Evolutionary conservation across 2,888 invertebrate genomes (phyloP).

Genomic region (Meiosimyza platycephala): DNA sequence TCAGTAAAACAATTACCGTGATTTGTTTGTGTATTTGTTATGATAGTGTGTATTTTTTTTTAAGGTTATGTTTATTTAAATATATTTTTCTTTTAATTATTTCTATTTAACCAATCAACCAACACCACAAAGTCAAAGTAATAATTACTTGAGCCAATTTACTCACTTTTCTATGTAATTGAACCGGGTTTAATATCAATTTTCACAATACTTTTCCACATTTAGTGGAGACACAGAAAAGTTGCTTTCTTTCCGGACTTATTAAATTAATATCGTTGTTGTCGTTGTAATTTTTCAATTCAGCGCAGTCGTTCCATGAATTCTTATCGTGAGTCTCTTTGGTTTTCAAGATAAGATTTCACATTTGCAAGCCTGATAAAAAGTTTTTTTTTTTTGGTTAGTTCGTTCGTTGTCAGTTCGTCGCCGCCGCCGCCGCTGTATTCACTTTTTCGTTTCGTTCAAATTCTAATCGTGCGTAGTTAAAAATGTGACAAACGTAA

Average conservation of each 20-base stretch:
- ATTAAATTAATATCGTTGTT: conserved; percentile 2
- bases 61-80: conserved; percentile 26
- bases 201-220: not conserved
- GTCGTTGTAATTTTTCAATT: not conserved
- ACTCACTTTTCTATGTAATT: not conserved
- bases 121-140: conserved; percentile 29
- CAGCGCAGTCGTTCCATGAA: conserved; percentile 9
- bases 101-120: conserved; percentile 21
- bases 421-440: not conserved
- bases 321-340: conserved; percentile 25
- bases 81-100: not conserved
- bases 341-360: conserved; percentile 33
- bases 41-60: not conserved
- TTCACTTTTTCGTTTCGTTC: not conserved
- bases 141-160: conserved; percentile 11
- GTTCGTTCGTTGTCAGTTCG: no score
- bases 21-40: not conserved
- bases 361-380: conserved; percentile 10
- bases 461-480: not conserved
- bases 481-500: no score
- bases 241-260: conserved; percentile 12
- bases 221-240: not conserved
- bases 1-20: not conserved
- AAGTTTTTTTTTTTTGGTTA: not conserved
- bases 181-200: not conserved